Evolutionary conservation across 2,113 vertebrate genomes (phyloP).

Genomic region (Chloroceryle aenea): DNA sequence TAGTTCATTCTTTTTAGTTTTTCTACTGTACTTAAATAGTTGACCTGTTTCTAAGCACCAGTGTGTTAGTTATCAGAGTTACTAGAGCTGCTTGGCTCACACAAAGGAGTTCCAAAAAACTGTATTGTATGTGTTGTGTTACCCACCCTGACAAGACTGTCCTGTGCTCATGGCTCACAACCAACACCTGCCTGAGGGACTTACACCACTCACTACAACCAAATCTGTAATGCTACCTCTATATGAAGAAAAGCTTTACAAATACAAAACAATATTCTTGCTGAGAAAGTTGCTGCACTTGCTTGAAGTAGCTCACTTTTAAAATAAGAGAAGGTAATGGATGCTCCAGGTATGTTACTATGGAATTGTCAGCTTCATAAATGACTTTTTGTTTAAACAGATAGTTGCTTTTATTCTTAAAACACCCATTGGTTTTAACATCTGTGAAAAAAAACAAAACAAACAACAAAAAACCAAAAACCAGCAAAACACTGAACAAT

Average conservation of each 20-base stretch:
- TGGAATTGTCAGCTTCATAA: neutral
- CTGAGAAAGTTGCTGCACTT: neutral
- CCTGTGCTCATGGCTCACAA: neutral
- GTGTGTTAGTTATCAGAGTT: neutral
- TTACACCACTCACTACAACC: neutral
- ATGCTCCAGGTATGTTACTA: neutral
- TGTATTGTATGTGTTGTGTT: neutral
- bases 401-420: neutral
- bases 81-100: neutral
- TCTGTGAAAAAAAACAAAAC: neutral
- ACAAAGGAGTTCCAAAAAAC: neutral
- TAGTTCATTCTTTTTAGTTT: neutral
- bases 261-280: neutral
- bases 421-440: neutral
- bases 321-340: neutral
- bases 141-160: neutral
- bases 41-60: neutral
- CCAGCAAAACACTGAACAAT: neutral
- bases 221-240: slow-evolving; percentile 17
- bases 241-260: slow-evolving; percentile 21
- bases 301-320: neutral
- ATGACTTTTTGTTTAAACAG: neutral
- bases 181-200: neutral
- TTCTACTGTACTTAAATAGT: neutral
- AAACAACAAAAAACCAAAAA: neutral